Conservation (phyloP, 2,797 vertebrate species). For the Leptoclinus maculatus region DNA sequence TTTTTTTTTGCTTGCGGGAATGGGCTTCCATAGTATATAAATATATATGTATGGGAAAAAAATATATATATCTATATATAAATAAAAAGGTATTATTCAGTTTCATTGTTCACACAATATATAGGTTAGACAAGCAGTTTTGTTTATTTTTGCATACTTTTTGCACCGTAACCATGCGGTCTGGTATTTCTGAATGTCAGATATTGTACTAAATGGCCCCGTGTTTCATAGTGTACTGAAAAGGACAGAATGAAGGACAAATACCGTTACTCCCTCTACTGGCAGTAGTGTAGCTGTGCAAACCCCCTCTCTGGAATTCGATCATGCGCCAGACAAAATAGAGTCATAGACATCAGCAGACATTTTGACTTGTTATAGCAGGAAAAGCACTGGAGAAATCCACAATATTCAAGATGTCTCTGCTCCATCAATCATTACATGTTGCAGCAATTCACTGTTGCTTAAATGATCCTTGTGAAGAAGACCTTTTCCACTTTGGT, state of each 20-base stretch:
- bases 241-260: not conserved
- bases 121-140: not conserved
- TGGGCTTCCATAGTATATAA: no score
- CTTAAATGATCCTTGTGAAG: not conserved
- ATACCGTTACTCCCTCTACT: slow-evolving; percentile 34
- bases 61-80: no score
- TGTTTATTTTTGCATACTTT: not conserved
- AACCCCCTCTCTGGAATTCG: not conserved
- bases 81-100: not conserved
- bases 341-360: not conserved
- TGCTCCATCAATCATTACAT: not conserved
- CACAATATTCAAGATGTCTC: not conserved
- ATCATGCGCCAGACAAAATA: not conserved
- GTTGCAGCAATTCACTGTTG: not conserved
- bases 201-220: not conserved
- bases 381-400: not conserved
- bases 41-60: not conserved
- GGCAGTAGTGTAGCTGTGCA: slow-evolving; percentile 9
- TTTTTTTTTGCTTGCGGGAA: no score
- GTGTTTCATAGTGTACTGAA: not conserved
- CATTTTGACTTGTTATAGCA: not conserved
- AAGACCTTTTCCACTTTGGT: not conserved
- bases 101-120: not conserved
- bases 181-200: not conserved
- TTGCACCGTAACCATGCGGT: not conserved